Base-by-base conservation (phyloP, 2,888 invertebrate genomes). In the Exephanes ischioxanthus region DNA sequence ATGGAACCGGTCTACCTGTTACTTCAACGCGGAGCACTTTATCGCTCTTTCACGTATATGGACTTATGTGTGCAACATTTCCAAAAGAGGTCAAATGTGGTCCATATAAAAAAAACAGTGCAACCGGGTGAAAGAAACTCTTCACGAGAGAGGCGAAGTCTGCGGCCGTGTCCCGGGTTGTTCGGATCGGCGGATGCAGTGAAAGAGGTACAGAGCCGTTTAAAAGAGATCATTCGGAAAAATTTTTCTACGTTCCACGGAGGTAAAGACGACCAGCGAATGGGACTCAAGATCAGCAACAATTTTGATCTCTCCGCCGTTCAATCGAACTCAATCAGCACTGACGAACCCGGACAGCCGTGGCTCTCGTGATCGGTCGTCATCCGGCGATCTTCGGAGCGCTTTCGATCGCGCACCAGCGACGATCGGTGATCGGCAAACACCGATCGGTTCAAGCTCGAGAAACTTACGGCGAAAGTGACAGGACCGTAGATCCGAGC, bases 131-230 rank as follows among this genome's bases (percentile, higher is more conserved):
- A 41, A 41, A 11, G 67, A 41, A 41, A 41, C n/a, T 30, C 67
- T 22, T 67, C 33, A 7, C 30, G 63, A 63, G 30, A 63, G 63
- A 30, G 33, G 33, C 11, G 33, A 30, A 30, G 30, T 63, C 63
- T 63, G 16, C 33, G n/a, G 63, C 33, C 7, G n/a, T 26, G 55
- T 22, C 61, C 22, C 61, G 11, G 26, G 61, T 22, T 16, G 16
- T 61, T 55, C 26, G 58, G 6, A 63, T 63, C 33, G 30, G 16
- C n/a, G 33, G 63, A 63, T 63, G 16, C 16, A 63, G 33, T 30
- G 63, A 33, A 63, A 33, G 30, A 16, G 63, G 16, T 63, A 33
- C n/a, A 63, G 30, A 63, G 30, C 30, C 63, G n/a, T 63, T 58
- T 58, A 58, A 63, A 63, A 63, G 30, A 30, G 30, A 63, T 33